A percentile compares a stretch with the other conserved stretches of the same genome.
Evolutionary conservation across 2,888 invertebrate species (phyloP).

Genomic region (Hyles lineata): DNA sequence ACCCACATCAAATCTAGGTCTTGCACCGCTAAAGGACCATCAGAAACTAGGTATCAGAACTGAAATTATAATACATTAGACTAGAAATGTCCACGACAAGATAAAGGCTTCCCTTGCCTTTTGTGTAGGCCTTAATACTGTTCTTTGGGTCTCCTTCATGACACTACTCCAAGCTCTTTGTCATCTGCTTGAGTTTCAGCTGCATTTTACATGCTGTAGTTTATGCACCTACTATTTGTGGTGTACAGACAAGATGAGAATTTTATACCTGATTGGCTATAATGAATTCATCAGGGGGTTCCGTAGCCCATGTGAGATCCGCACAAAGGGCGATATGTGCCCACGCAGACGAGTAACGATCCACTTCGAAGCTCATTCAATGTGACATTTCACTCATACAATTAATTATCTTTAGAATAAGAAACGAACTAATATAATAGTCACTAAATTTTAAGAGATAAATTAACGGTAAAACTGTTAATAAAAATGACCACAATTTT

Average conservation of each 20-base stretch:
- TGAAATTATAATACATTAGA: no score
- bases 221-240: background rate
- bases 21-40: no score
- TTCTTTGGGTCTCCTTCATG: no score
- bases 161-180: no score
- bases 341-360: slow-evolving; percentile 79
- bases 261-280: slow-evolving; percentile 77
- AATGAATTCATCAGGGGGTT: slow-evolving; percentile 80
- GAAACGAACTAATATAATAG: slow-evolving; percentile 75
- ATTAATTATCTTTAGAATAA: slow-evolving; percentile 76
- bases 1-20: no score
- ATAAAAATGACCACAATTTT: slow-evolving; percentile 82
- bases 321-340: slow-evolving; percentile 83
- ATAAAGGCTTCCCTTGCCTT: no score
- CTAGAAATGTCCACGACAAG: no score
- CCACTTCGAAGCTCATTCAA: slow-evolving; percentile 84
- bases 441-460: slow-evolving; percentile 78
- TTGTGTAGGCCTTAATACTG: no score
- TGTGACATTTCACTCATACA: slow-evolving; percentile 79
- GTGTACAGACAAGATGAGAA: no score
- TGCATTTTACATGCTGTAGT: background rate
- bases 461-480: slow-evolving; percentile 79
- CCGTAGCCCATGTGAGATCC: slow-evolving; percentile 80
- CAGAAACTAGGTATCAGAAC: no score
- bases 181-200: no score